Percentiles rank a stretch among this genome's conserved stretches.
phyloP scores from a whole-genome alignment of 2,113 vertebrate species.

The Rhinogobius similis region DNA sequence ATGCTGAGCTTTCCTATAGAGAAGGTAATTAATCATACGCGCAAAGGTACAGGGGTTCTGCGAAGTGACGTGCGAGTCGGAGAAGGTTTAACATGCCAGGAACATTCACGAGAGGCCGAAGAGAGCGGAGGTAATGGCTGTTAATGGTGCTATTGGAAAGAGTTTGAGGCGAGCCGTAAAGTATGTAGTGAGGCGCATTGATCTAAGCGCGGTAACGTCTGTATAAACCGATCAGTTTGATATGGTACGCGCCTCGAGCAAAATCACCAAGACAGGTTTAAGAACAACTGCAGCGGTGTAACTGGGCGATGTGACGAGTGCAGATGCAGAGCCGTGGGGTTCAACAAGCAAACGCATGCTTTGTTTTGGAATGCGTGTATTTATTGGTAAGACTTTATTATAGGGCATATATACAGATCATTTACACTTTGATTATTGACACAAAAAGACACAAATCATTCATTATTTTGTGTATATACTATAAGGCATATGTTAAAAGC shows the following conservation, averaged over 20 bases:
- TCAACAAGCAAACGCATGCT: too few species aligned
- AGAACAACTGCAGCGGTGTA: background rate
- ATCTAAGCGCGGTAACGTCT: background rate
- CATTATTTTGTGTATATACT: too few species aligned
- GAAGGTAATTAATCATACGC: conserved; percentile 5
- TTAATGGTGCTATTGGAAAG: background rate
- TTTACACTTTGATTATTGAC: too few species aligned
- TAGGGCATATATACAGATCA: too few species aligned
- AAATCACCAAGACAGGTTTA: background rate
- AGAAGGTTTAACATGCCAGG: conserved; percentile 3
- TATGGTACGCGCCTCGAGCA: background rate
- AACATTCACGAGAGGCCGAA: background rate
- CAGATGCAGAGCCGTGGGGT: background rate
- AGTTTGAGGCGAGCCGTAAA: conserved; percentile 1
- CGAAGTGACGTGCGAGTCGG: background rate
- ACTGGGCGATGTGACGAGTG: background rate
- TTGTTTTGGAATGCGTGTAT: too few species aligned
- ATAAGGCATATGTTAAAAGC: too few species aligned
- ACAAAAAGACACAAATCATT: too few species aligned
- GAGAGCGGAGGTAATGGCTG: background rate
- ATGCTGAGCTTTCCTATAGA: conserved; percentile 3
- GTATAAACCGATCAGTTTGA: background rate
- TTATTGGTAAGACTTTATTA: too few species aligned
- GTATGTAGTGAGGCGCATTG: background rate
- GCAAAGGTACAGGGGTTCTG: background rate